A percentile compares a stretch with the other conserved stretches of the same genome.
phyloP scores from a whole-genome alignment of 2,888 invertebrate species.

The Polydrusus tereticollis region DNA sequence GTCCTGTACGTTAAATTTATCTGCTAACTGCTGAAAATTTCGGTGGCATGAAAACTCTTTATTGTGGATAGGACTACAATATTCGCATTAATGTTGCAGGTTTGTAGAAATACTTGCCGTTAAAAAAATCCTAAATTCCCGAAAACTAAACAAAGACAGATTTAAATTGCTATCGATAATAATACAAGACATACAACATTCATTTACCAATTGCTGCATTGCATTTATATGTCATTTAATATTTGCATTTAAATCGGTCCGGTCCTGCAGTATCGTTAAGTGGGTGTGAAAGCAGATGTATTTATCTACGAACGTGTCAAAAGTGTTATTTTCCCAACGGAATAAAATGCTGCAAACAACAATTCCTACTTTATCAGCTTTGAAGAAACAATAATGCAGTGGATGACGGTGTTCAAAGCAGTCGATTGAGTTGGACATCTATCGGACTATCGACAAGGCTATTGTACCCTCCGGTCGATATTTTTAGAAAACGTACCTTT shows the following conservation, averaged over 20 bases:
- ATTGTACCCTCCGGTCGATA: constrained; percentile 51
- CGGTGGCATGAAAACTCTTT: too few relatives aligned
- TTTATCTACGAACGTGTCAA: constrained; percentile 58
- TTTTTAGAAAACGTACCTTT: constrained; percentile 57
- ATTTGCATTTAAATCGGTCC: not conserved
- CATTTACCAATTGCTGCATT: too few relatives aligned
- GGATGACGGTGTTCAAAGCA: constrained; percentile 54
- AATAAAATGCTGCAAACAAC: constrained; percentile 59
- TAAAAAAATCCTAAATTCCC: too few relatives aligned
- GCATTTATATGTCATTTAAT: too few relatives aligned
- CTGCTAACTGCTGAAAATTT: too few relatives aligned
- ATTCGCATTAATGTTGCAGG: too few relatives aligned
- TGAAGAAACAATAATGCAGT: constrained; percentile 55
- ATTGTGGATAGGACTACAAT: too few relatives aligned
- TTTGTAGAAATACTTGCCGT: too few relatives aligned
- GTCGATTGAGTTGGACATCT: constrained; percentile 57
- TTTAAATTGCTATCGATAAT: too few relatives aligned
- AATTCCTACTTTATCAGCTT: constrained; percentile 52
- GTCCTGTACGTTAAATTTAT: too few relatives aligned
- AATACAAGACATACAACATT: too few relatives aligned
- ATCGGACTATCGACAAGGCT: constrained; percentile 53
- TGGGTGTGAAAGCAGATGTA: constrained; percentile 55
- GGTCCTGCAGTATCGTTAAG: constrained; percentile 48
- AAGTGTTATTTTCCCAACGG: constrained; percentile 58
- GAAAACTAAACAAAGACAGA: too few relatives aligned